Conservation (phyloP, 1,140 invertebrate species). For the Dreissena rostriformis region DNA sequence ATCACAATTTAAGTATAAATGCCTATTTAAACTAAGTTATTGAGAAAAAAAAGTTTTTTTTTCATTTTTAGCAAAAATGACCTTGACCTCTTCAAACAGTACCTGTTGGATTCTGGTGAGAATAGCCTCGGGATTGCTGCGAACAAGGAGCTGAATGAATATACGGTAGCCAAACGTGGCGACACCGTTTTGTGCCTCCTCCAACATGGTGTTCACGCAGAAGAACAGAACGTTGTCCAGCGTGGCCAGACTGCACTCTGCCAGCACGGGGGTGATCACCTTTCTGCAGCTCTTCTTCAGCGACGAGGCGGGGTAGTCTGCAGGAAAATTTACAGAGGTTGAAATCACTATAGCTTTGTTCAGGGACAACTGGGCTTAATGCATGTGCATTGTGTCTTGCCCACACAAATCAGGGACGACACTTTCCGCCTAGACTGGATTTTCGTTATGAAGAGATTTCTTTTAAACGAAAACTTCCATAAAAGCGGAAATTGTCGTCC, state of each 20-base stretch:
- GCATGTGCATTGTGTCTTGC: too few relatives aligned
- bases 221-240: constrained; percentile 71
- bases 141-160: constrained; percentile 72
- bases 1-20: too few relatives aligned
- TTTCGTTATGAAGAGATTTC: too few relatives aligned
- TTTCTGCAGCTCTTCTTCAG: constrained; percentile 62
- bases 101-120: constrained; percentile 68
- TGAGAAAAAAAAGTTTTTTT: neutral
- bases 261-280: constrained; percentile 62
- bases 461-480: too few relatives aligned
- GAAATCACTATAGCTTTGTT: too few relatives aligned
- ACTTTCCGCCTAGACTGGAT: too few relatives aligned
- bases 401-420: too few relatives aligned
- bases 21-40: too few relatives aligned
- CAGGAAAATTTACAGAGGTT: neutral
- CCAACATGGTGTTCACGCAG: constrained; percentile 73
- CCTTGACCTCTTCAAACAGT: neutral
- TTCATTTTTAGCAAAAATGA: too few relatives aligned
- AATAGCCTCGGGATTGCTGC: constrained; percentile 61
- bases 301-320: constrained; percentile 72
- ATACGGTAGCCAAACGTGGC: constrained; percentile 73
- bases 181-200: constrained; percentile 65
- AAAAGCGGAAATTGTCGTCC: too few relatives aligned
- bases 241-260: constrained; percentile 61
- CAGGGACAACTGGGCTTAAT: too few relatives aligned